These are phyloP conservation scores for Lasioglossum zephyrum DNA, from an alignment of 2,888 invertebrate species.

Conservation along the genomic window DNA sequence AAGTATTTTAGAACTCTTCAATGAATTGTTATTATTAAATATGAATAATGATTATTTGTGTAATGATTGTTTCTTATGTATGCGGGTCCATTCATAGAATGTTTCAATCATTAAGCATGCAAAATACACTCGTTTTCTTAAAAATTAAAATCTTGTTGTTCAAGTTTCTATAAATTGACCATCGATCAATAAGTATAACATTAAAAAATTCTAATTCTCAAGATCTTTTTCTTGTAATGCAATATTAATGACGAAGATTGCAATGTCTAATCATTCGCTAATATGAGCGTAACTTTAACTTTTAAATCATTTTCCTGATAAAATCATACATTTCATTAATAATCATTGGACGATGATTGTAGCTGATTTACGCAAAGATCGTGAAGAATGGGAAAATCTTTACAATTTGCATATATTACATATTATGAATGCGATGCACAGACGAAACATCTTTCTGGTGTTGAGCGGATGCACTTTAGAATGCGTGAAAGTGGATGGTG, in stretches of 20 bases:
- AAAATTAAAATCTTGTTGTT: neutral
- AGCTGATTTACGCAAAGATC: too few relatives aligned
- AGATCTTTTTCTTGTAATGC: neutral
- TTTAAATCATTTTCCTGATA: neutral
- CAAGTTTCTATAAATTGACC: neutral
- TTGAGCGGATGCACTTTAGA: neutral
- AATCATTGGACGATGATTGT: too few relatives aligned
- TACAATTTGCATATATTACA: too few relatives aligned
- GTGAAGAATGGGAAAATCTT: too few relatives aligned
- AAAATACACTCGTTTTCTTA: neutral
- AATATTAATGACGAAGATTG: neutral
- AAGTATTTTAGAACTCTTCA: neutral
- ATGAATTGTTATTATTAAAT: too few relatives aligned
- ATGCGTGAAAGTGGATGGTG: neutral
- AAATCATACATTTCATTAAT: neutral
- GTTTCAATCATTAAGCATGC: neutral
- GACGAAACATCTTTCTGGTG: neutral
- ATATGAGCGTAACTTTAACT: neutral
- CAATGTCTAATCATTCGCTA: neutral
- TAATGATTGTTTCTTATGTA: neutral
- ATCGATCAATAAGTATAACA: neutral
- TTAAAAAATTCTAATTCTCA: neutral
- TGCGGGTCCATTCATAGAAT: neutral
- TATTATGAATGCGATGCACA: too few relatives aligned
- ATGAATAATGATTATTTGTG: too few relatives aligned